Base-by-base conservation (phyloP, 2,888 invertebrate species). In the Smittia sp. region DNA sequence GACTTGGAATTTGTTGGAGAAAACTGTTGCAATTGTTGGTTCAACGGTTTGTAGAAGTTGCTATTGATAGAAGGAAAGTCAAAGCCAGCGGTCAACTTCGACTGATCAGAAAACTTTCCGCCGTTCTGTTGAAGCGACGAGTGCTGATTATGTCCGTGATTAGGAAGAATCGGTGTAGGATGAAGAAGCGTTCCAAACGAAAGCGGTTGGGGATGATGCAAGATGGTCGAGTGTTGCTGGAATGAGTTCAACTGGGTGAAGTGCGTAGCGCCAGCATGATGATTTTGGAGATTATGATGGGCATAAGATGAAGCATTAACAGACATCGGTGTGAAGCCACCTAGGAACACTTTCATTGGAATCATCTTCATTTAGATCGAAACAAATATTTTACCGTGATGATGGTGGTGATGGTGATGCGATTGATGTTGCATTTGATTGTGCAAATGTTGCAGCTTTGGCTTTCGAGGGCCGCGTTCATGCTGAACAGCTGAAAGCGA, bases 381-480 rank as follows among this genome's bases (percentile, higher is more conserved):
- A n/a, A n/a, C n/a, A n/a, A n/a, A n/a, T n/a, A n/a, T n/a, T n/a
- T n/a, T n/a, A n/a, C 74, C 74, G 74, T 78, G 78, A 63, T 77
- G 77, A 58, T 77, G 76, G 11, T 77, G 76, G 79, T 58, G 76
- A 24, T 78, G 79, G 58, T 80, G 79, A 75, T 81, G 81, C 72
- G 77, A 77, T 74, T 78, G 79, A 76, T 78, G 76, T 72, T 76
- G 73, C 74, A 83, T 75, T 74, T 82, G 82, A 7, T 85, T 84
- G 79, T 90, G 92, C 75, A 90, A 83, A 83, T 97, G 84, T 78
- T 90, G 92, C 75, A 90, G 83, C 83, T 97, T 96, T 4, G 96
- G 94, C 83, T 96, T 96, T 75, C 97, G 87, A 0, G 97, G 97
- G 6, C 97, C 97, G 63, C 97, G 88, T 83, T 97, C 97, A 84